Evolutionary conservation across 2,113 vertebrate species (phyloP).

Genomic region (Herpetotheres cachinnans): DNA sequence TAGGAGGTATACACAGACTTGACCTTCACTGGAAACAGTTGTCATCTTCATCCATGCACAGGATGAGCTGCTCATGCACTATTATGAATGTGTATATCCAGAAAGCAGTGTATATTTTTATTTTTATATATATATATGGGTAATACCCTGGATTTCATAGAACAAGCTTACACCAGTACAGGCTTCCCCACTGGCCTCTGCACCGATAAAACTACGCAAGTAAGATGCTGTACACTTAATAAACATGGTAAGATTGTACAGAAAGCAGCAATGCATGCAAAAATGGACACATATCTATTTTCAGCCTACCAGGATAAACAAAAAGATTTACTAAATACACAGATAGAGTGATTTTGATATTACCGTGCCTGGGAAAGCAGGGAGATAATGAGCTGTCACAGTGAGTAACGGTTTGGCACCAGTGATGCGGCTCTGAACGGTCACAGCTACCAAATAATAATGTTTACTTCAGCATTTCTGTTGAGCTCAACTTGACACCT

Average conservation of each 20-base stretch:
- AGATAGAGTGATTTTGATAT: neutral
- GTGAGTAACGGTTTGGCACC: neutral
- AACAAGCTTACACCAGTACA: neutral
- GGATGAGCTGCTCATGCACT: neutral
- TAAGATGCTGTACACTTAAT: neutral
- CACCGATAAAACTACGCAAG: neutral
- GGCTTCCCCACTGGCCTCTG: neutral
- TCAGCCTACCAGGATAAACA: neutral
- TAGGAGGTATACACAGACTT: neutral
- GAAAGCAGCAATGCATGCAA: neutral
- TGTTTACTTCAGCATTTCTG: slow-evolving; percentile 55
- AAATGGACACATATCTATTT: neutral
- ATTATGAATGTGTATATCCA: neutral
- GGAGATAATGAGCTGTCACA: slow-evolving; percentile 58
- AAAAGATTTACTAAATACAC: neutral
- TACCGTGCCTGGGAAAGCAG: neutral
- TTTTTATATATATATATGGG: no score
- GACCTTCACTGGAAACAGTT: neutral
- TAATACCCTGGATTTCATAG: neutral
- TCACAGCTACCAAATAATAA: slow-evolving; percentile 17
- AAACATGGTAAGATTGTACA: neutral
- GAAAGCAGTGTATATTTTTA: neutral
- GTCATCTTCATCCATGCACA: neutral
- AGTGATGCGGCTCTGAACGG: neutral
- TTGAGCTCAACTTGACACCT: slow-evolving; percentile 13